Base-by-base conservation (phyloP, 2,113 vertebrate genomes). In the Gymnarchus niloticus region DNA sequence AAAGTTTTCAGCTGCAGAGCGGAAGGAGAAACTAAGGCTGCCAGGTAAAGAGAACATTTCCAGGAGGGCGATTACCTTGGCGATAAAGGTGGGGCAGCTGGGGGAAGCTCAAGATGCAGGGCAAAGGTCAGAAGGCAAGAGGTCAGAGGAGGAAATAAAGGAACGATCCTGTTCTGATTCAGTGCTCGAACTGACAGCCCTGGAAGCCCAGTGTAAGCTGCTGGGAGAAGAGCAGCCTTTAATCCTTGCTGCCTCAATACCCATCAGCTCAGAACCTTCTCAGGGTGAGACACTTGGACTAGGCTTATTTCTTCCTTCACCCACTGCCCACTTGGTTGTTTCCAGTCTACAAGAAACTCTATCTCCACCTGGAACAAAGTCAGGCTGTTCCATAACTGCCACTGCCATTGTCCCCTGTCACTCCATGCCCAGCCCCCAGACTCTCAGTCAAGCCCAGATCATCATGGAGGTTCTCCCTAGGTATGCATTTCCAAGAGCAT, bases 1-100 rank as follows among this genome's bases (percentile, higher is more conserved):
- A 84, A 96, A 91, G 87, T 97, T 97, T 92, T 88, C 94, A 87
- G 91, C 91, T 2, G 94, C 92, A 0, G 95, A 95, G 88, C 93
- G 95, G 82, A 96, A 95, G 84, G 80, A 1, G 87, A 91, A 85
- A 89, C 93, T 88, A 85, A 83, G 12, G 81, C 33, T 73, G 65
- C 52, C 9, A 49, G 41, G 7, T 59, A 51, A 49, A 86, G 91
- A 0, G 91, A 93, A 89, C 87, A 87, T 56, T n/a, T 89, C 83
- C 82, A 84, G 91, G 83, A 95, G 14, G 89, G 92, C 6, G 3
- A 17, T 9, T 0, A 23, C 46, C 17, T 80, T 56, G 37, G 28
- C 6, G 21, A 86, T 86, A 83, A 25, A 44, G 41, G 19, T 8
- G 44, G 21, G 2, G 19, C 51, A 25, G 52, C 6, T 85, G 9